Evolutionary conservation across 1,140 invertebrate species (phyloP).

Genomic region (Drosophila nikananu): DNA sequence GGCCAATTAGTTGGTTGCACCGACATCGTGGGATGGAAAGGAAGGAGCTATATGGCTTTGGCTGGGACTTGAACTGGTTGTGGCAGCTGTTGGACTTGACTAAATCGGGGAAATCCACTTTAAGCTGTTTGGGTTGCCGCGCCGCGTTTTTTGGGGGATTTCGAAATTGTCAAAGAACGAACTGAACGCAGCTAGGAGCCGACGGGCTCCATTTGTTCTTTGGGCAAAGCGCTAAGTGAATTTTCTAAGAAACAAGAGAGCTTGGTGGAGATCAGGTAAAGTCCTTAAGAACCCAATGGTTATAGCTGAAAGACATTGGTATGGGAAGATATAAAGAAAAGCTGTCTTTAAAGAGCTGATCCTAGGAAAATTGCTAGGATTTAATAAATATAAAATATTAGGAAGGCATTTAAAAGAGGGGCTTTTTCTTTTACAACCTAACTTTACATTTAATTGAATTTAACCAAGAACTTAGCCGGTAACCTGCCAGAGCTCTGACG

Average conservation of each 20-base stretch:
- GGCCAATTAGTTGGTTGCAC: constrained; percentile 52
- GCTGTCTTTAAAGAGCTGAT: background rate
- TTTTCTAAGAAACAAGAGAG: constrained; percentile 4
- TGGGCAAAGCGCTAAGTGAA: constrained; percentile 8
- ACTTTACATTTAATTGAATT: background rate
- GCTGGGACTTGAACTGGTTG: constrained; percentile 30
- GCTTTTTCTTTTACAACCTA: background rate
- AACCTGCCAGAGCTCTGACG: background rate
- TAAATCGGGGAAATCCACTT: constrained; percentile 56
- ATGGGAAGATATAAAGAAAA: background rate
- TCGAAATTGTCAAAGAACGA: constrained; percentile 37
- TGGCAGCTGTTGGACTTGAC: constrained; percentile 45
- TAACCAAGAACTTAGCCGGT: background rate
- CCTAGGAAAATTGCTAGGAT: no score
- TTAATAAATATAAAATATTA: background rate
- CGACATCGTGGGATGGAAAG: background rate
- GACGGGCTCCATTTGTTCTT: constrained; percentile 1
- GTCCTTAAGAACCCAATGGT: constrained; percentile 6
- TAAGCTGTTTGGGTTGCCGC: constrained; percentile 46
- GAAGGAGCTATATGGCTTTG: constrained; percentile 20
- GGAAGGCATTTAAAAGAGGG: background rate
- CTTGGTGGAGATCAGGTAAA: constrained; percentile 12
- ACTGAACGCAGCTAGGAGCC: constrained; percentile 1
- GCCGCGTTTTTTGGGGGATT: background rate
- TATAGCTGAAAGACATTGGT: background rate